phyloP scores from a whole-genome alignment of 2,888 invertebrate species.

The Nephrocerus scutellatus region DNA sequence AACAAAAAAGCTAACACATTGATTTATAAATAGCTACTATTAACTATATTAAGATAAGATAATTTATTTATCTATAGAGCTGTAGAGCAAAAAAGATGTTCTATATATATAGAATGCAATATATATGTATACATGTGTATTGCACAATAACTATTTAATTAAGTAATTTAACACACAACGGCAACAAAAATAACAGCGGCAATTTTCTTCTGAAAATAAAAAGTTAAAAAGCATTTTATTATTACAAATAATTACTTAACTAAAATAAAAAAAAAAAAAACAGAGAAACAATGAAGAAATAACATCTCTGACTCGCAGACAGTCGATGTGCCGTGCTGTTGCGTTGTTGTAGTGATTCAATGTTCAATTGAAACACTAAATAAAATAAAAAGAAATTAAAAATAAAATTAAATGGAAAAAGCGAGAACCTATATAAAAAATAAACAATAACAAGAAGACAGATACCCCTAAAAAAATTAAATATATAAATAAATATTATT shows the following conservation, averaged over 20 bases:
- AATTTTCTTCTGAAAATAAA: too few relatives aligned
- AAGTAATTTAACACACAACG: too few relatives aligned
- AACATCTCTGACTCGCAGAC: too few relatives aligned
- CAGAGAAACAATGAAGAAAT: too few relatives aligned
- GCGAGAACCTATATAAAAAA: slow-evolving; percentile 4
- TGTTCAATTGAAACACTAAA: slow-evolving; percentile 16
- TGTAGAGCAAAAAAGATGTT: slow-evolving; percentile 17
- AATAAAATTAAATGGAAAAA: slow-evolving; percentile 3
- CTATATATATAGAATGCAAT: slow-evolving; percentile 1
- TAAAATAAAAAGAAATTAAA: slow-evolving; percentile 12
- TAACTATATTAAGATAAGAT: slow-evolving; percentile 21
- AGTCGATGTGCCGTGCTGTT: too few relatives aligned
- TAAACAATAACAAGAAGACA: slow-evolving; percentile 5
- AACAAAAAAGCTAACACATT: slow-evolving; percentile 20
- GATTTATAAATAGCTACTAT: slow-evolving; percentile 25
- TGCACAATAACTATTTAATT: too few relatives aligned
- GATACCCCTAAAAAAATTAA: not conserved
- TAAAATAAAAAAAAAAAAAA: too few relatives aligned
- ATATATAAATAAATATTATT: slow-evolving; percentile 10
- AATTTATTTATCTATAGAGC: slow-evolving; percentile 23
- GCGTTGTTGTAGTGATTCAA: too few relatives aligned
- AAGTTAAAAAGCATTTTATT: too few relatives aligned
- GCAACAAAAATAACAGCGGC: too few relatives aligned
- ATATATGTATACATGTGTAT: slow-evolving; percentile 8
- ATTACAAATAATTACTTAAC: too few relatives aligned